Percentiles rank a stretch among this genome's conserved stretches.
Evolutionary conservation across 2,113 vertebrate species (phyloP).

Genomic region (Sylvicapra grimmia): DNA sequence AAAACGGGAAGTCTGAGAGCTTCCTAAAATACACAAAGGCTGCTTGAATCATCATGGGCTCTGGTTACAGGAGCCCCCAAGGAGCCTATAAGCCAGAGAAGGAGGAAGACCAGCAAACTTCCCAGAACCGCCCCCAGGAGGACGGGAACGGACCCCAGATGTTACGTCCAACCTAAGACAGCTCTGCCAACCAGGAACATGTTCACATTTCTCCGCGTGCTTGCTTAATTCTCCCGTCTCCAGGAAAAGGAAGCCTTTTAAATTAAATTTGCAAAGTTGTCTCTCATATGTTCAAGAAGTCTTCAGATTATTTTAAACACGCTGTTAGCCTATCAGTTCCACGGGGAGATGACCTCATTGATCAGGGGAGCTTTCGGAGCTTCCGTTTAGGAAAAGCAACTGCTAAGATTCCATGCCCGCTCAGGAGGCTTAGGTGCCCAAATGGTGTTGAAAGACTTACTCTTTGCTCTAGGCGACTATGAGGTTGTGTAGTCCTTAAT

Average conservation of each 20-base stretch:
- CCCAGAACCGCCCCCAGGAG: no score
- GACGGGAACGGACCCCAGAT: rapidly evolving
- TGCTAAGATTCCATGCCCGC: neutral
- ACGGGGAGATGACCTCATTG: neutral
- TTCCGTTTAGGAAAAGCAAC: neutral
- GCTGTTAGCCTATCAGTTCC: rapidly evolving
- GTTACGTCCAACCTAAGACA: rapidly evolving
- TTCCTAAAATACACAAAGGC: neutral
- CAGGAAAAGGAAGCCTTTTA: neutral
- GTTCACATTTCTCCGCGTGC: neutral
- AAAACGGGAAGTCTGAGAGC: neutral
- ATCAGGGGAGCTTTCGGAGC: neutral
- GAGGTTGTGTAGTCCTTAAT: neutral
- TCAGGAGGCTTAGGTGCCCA: neutral
- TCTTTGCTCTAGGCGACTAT: neutral
- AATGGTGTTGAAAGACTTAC: neutral
- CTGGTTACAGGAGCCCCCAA: neutral
- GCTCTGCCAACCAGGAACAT: neutral
- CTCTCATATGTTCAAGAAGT: neutral
- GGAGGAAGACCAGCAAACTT: neutral
- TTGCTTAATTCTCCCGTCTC: neutral
- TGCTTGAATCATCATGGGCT: neutral
- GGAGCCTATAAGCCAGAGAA: neutral
- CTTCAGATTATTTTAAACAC: neutral
- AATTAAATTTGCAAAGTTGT: neutral